Evolutionary conservation across 2,797 vertebrate genomes (phyloP).

Genomic region (Saxicola maurus): DNA sequence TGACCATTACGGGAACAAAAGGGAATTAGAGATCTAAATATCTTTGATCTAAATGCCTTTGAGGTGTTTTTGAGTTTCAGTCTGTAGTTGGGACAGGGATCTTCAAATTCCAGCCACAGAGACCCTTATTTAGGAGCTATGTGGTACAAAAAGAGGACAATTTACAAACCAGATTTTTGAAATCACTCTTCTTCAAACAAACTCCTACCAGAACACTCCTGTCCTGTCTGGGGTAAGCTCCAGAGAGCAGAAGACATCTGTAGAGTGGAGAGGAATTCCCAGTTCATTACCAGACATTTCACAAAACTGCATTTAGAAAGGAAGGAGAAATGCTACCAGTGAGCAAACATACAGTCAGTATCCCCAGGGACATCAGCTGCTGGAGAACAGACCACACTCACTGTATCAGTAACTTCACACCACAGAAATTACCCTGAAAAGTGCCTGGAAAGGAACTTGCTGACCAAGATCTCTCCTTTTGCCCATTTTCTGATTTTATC

Average conservation of each 20-base stretch:
- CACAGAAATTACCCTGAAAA: not conserved
- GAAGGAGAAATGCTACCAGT: not conserved
- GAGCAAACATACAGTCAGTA: not conserved
- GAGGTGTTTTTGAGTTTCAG: not conserved
- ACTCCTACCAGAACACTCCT: not conserved
- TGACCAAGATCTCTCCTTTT: not conserved
- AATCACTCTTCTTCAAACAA: not conserved
- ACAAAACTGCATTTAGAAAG: not conserved
- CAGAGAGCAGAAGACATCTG: not conserved
- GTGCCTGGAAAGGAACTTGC: not conserved
- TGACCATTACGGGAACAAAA: not conserved
- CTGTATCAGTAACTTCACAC: not conserved
- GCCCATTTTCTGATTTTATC: not conserved
- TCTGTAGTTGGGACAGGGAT: not conserved
- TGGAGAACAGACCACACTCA: not conserved
- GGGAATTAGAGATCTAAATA: not conserved
- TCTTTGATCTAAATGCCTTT: not conserved
- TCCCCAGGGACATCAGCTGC: not conserved
- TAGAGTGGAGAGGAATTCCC: not conserved
- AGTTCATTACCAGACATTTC: not conserved
- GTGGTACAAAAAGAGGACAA: fast-evolving
- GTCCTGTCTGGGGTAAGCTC: not conserved
- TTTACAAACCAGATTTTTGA: not conserved
- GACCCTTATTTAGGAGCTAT: not conserved
- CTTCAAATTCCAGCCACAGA: not conserved